Evolutionary conservation across 2,113 vertebrate species (phyloP), one percentile per base, ranked within the genome.

Genomic region (Panthera leo): DNA sequence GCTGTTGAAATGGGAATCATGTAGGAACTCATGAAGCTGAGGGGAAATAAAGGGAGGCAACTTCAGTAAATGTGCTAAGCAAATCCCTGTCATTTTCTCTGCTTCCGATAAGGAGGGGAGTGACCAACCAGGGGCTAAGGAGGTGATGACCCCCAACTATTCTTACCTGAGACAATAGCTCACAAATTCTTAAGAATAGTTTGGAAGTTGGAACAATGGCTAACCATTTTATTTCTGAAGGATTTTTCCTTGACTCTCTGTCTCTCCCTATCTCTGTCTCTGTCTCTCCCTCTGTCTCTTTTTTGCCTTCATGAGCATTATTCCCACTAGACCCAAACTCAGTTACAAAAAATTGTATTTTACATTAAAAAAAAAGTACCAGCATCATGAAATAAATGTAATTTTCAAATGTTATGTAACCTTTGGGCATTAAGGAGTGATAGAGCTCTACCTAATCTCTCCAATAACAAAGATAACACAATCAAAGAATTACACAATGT

Each of bases 371-470:
- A 76, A 92, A 94, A 97, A 84, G 51, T 34, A 65, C 36, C 84
- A 87, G 25, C 70, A 91, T 78, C 70, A 94, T 21, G 63, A 91
- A 95, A 86, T 87, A 94, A 91, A 84, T 0, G 16, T 25, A 79
- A 42, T 68, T 97, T 97, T 96, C 76, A 93, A 96, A 84, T 45
- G 42, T 65, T 96, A 53, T 15, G 11, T 80, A 51, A 93, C 34
- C 85, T 96, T 92, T 11, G 6, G 79, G 5, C 78, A 55, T 91
- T 85, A 93, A 89, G 34, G 51, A 71, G 23, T 31, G 55, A 48
- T 12, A 27, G 4, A 78, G 23, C 29, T 19, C n/a, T 83, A 45
- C 39, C 42, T 68, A 84, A 61, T 71, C 67, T 93, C 85, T 89
- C 96, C 83, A 68, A 34, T 65, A 85, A 53, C 55, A 93, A 75